These are phyloP conservation scores for Glyphotaelius pellucidus DNA, from an alignment of 2,888 invertebrate genomes.

Conservation along the genomic window DNA sequence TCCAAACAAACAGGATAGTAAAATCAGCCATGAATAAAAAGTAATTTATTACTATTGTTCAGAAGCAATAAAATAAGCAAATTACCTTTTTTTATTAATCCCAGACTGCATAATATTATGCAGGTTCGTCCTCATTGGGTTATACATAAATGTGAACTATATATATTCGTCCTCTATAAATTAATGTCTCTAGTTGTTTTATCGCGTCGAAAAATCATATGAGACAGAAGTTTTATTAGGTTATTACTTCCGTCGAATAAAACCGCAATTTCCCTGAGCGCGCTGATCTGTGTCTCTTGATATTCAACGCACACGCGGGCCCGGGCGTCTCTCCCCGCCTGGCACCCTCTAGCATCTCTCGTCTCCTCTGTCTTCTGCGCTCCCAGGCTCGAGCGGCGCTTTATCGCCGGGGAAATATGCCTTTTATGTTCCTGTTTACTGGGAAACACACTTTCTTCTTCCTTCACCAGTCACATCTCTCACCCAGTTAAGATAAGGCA, in stretches of 20 bases:
- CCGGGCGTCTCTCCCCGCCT: neutral
- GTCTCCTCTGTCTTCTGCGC: neutral
- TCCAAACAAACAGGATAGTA: neutral
- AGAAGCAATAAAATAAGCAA: neutral
- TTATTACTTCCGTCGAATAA: constrained; percentile 51
- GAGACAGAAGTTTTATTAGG: constrained; percentile 39
- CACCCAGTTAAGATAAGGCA: constrained; percentile 29
- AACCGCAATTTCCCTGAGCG: constrained; percentile 51
- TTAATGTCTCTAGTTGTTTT: constrained; percentile 37
- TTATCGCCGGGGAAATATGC: constrained; percentile 12
- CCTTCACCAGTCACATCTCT: constrained; percentile 15
- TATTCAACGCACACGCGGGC: constrained; percentile 25
- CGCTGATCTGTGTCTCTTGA: constrained; percentile 44
- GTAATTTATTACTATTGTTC: neutral
- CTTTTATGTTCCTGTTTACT: constrained; percentile 43
- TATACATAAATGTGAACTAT: neutral
- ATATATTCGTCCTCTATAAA: constrained; percentile 23
- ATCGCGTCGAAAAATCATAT: constrained; percentile 39
- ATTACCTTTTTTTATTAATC: neutral
- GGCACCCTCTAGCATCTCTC: neutral
- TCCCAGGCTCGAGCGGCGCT: neutral
- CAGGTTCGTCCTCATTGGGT: neutral
- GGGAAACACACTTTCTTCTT: neutral
- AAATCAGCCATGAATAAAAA: neutral
- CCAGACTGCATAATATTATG: neutral